Evolutionary conservation across 2,888 invertebrate genomes (phyloP), one percentile per base, ranked within the genome.

Genomic region (Platerodrilus igneus): DNA sequence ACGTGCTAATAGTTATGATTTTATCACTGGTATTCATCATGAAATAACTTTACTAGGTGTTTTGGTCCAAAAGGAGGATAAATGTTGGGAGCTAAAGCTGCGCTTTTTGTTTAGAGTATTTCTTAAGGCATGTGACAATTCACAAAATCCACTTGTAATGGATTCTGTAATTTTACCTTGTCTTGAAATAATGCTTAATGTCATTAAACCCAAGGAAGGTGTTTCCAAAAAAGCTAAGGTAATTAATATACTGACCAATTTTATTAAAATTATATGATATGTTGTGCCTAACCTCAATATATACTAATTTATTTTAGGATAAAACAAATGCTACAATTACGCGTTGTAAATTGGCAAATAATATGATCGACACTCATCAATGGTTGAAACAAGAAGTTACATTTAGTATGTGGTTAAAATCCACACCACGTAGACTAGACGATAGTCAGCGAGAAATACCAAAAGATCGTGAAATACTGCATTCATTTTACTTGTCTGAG

Each of bases 11-110:
- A 75, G 80, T 19, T 78, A 80, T 1, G 86, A 85, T 61, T 67
- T 87, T 35, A 80, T 81, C 17, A 75, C 81, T 2, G 80, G 84
- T 2, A 89, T 94, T 1, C 78, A 93, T 3, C 91, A 94, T 58
- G 86, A 95, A 64, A 92, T 96, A 65, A 77, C 90, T 5, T 70
- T 96, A 8, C 69, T 96, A 15, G 89, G 92, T 1, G 84, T 88
- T 1, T 75, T 94, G 27, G 83, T 95, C 2, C 87, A 91, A 55
- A 90, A 91, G 51, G 90, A 94, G 59, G 96, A 96, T 64, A 81
- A 86, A 3, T 94, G 93, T 62, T 96, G 96, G 96, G 95, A 96
- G 64, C 81, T 86, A 46, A 85, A 95, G 58, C 71, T 96, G 1
- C 79, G 88, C 28, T 86, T 88, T 62, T 86, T 94, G 45, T 86